These are phyloP conservation scores for Scelioninae gen. 2 DNA, from an alignment of 2,888 invertebrate species.

Conservation along the genomic window DNA sequence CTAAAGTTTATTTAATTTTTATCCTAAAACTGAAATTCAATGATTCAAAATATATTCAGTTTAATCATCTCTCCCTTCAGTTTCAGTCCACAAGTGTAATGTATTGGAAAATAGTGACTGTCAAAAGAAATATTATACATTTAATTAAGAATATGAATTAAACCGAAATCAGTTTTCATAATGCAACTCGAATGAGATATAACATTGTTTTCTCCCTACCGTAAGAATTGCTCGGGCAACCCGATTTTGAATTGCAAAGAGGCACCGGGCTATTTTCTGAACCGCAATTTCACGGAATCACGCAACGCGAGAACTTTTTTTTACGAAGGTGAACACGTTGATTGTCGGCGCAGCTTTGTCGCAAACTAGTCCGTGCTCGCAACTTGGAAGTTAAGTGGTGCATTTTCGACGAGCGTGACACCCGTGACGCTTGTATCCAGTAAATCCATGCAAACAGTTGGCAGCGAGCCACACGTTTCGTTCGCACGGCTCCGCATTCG, in stretches of 20 bases:
- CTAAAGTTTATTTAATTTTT: no score
- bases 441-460: constrained; percentile 65
- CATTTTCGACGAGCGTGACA: constrained; percentile 51
- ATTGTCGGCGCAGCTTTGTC: constrained; percentile 47
- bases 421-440: constrained; percentile 44
- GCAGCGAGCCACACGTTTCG: constrained; percentile 64
- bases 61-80: no score
- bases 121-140: no score
- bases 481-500: constrained; percentile 40
- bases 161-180: no score
- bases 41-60: no score
- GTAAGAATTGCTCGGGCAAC: background rate
- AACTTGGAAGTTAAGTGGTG: constrained; percentile 49
- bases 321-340: constrained; percentile 36
- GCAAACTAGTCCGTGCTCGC: constrained; percentile 36
- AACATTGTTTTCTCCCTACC: background rate
- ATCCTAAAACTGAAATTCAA: no score
- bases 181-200: no score
- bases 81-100: no score
- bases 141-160: no score
- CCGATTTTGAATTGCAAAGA: background rate
- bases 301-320: constrained; percentile 26
- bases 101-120: no score
- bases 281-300: constrained; percentile 14
- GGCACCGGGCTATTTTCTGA: constrained; percentile 14